A percentile compares a stretch with the other conserved stretches of the same genome.
phyloP scores from a whole-genome alignment of 2,888 invertebrate species.

The Synanthedon tipuliformis region DNA sequence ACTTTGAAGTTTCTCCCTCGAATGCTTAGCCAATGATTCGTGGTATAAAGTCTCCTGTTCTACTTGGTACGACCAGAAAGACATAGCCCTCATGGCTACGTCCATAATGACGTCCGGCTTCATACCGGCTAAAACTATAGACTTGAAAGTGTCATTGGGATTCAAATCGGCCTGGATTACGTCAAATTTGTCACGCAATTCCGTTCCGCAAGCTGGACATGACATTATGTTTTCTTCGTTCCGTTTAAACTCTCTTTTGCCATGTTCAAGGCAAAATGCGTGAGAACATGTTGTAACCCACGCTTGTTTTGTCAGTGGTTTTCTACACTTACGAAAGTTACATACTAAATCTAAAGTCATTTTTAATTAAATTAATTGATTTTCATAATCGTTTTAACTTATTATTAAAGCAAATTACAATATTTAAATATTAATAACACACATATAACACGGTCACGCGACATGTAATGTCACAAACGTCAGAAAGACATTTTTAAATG shows the following conservation, averaged over 20 bases:
- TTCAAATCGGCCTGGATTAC: conserved; percentile 64
- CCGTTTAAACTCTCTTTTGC: conserved; percentile 58
- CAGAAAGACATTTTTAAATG: background rate
- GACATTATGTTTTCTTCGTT: conserved; percentile 51
- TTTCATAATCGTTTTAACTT: background rate
- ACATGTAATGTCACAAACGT: background rate
- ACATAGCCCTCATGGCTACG: conserved; percentile 67
- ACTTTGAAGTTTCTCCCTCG: conserved; percentile 53
- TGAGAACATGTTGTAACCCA: conserved; percentile 70
- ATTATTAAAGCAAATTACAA: no score
- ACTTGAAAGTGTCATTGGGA: conserved; percentile 63
- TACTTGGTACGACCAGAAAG: conserved; percentile 66
- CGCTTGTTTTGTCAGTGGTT: conserved; percentile 52
- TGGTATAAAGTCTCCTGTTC: conserved; percentile 65
- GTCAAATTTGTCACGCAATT: conserved; percentile 62
- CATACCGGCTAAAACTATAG: conserved; percentile 65
- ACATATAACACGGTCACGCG: no score
- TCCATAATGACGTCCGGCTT: conserved; percentile 67
- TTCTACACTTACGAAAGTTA: conserved; percentile 66
- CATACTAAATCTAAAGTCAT: conserved; percentile 59
- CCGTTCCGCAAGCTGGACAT: conserved; percentile 63
- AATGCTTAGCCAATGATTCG: conserved; percentile 57
- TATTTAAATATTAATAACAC: no score
- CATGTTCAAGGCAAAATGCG: conserved; percentile 67
- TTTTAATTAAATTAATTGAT: conserved; percentile 6